These are phyloP conservation scores for Oryzias sinensis DNA, from an alignment of 2,797 vertebrate species.

Conservation along the genomic window DNA sequence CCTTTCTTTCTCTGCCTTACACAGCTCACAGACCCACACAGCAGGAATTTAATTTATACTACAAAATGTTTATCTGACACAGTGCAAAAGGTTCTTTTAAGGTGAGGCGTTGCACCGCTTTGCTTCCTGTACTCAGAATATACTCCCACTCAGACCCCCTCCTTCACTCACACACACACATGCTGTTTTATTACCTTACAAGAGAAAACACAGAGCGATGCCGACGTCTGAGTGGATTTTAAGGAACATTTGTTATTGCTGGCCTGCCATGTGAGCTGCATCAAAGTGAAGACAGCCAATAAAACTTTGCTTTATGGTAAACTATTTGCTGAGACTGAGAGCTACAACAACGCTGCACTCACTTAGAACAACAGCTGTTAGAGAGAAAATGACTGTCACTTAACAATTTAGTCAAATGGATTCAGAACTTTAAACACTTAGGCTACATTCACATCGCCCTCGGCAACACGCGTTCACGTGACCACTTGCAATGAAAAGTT, in stretches of 20 bases:
- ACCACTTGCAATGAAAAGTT: too few species aligned
- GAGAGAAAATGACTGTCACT: constrained; percentile 53
- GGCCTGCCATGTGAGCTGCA: constrained; percentile 52
- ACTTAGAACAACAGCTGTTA: constrained; percentile 39
- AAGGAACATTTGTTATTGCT: constrained; percentile 53
- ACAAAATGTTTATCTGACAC: constrained; percentile 17
- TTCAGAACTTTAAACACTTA: constrained; percentile 31
- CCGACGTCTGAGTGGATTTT: constrained; percentile 47
- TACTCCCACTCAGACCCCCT: constrained; percentile 1
- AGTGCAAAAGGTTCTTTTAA: constrained; percentile 14
- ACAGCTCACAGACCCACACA: constrained; percentile 5
- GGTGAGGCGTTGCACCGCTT: constrained; percentile 24
- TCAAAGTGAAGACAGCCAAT: constrained; percentile 56
- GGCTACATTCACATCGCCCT: too few species aligned
- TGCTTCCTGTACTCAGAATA: constrained; percentile 9
- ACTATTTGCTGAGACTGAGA: constrained; percentile 37
- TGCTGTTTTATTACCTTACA: constrained; percentile 36
- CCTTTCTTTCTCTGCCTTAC: constrained; percentile 4
- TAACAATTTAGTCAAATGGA: constrained; percentile 17
- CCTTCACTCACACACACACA: background rate
- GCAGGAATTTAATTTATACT: constrained; percentile 23
- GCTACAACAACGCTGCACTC: constrained; percentile 28
- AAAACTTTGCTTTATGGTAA: constrained; percentile 54
- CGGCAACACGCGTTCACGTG: too few species aligned
- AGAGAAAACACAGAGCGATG: constrained; percentile 33